Evolutionary conservation across 2,888 invertebrate species (phyloP).

Genomic region (Dasysyrphus albostriatus): DNA sequence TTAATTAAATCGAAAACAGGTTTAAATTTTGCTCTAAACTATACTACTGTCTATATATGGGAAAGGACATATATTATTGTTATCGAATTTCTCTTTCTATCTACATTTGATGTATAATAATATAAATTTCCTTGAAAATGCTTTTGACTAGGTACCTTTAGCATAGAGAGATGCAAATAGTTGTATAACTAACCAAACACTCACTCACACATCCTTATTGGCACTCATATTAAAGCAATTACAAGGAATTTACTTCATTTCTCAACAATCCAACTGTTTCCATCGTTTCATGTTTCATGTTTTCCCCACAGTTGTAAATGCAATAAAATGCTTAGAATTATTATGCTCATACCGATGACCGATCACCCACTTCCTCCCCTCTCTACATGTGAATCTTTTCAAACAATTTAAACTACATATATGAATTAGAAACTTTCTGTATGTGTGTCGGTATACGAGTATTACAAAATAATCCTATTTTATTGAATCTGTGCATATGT

Average conservation of each 20-base stretch:
- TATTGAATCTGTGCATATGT: not conserved
- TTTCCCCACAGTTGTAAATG: not conserved
- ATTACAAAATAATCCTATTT: conserved; percentile 14
- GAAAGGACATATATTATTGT: too few species aligned
- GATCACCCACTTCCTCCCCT: too few species aligned
- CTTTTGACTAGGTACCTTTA: not conserved
- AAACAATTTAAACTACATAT: not conserved
- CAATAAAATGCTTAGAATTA: conserved; percentile 17
- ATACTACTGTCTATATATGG: too few species aligned
- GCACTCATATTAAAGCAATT: conserved; percentile 16
- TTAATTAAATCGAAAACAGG: too few species aligned
- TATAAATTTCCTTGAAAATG: not conserved
- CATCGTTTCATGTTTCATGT: not conserved
- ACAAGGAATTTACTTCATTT: conserved; percentile 16
- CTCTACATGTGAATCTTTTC: not conserved
- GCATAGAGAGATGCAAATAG: not conserved
- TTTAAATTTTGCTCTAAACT: not conserved
- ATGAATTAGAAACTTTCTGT: conserved; percentile 3
- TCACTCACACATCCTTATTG: not conserved
- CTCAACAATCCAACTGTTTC: not conserved
- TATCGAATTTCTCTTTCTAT: not conserved
- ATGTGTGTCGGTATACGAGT: too few species aligned
- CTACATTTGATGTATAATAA: not conserved
- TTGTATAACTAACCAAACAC: not conserved
- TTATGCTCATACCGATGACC: not conserved